phyloP scores from a whole-genome alignment of 2,888 invertebrate species.

The Malthinus flaveolus region DNA sequence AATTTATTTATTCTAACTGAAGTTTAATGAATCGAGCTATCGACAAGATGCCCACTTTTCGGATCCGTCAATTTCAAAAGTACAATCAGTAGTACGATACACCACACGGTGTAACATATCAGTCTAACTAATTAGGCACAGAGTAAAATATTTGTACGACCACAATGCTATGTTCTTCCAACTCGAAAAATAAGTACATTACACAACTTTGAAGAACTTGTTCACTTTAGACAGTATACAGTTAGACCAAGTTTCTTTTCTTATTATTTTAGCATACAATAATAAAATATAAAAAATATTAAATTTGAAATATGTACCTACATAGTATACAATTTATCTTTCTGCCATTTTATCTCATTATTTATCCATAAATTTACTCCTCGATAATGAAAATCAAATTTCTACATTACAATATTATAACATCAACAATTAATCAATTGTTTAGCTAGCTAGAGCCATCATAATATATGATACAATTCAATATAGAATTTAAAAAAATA shows the following conservation, averaged over 20 bases:
- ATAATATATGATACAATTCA: constrained; percentile 11
- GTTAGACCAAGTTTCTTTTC: not conserved
- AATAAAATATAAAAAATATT: too few species aligned
- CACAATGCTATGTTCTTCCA: constrained; percentile 47
- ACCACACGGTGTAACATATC: constrained; percentile 31
- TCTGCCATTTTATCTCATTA: too few species aligned
- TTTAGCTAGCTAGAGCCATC: not conserved
- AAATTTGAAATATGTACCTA: too few species aligned
- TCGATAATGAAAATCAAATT: not conserved
- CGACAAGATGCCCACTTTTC: constrained; percentile 54
- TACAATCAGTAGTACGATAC: constrained; percentile 34
- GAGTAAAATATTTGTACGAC: constrained; percentile 46
- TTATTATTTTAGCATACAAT: not conserved
- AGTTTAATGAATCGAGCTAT: constrained; percentile 52
- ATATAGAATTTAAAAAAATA: constrained; percentile 10
- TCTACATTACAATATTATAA: constrained; percentile 5
- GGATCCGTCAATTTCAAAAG: constrained; percentile 43
- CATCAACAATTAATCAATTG: constrained; percentile 3
- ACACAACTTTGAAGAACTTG: not conserved
- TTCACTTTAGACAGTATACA: not conserved
- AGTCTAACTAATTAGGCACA: constrained; percentile 52
- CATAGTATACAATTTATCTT: too few species aligned
- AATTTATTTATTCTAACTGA: constrained; percentile 38
- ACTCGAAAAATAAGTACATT: constrained; percentile 1
- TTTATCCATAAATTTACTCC: too few species aligned